These are phyloP conservation scores for Mesaphorura yosii DNA, from an alignment of 1,140 invertebrate genomes.

Conservation along the genomic window DNA sequence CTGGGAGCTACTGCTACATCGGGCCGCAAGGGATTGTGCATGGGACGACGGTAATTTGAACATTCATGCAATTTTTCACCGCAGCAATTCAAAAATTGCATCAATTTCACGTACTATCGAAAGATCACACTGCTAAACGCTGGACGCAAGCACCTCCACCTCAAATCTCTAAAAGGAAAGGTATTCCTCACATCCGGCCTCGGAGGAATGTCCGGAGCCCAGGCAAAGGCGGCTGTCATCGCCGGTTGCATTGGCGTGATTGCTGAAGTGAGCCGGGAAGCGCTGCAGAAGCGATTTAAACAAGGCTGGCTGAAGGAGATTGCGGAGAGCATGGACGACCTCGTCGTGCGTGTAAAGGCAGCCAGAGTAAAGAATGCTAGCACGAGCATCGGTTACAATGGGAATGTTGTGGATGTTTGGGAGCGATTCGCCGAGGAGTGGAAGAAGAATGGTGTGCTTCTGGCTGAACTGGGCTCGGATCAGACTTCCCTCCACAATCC, in stretches of 20 bases:
- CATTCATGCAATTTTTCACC: not conserved
- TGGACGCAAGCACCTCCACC: conserved; percentile 47
- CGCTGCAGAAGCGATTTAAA: conserved; percentile 46
- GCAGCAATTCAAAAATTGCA: not conserved
- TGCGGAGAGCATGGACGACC: conserved; percentile 41
- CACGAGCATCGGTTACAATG: conserved; percentile 52
- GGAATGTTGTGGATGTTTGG: conserved; percentile 53
- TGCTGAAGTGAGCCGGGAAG: conserved; percentile 49
- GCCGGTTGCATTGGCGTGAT: conserved; percentile 54
- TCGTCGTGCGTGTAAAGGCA: conserved; percentile 42
- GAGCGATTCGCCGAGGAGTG: conserved; percentile 46
- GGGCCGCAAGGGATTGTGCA: conserved; percentile 61
- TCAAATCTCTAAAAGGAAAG: conserved; percentile 44
- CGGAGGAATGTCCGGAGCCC: conserved; percentile 46
- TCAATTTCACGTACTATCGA: not conserved
- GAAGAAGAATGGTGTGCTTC: conserved; percentile 43
- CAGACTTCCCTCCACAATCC: conserved; percentile 54
- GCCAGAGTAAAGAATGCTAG: conserved; percentile 34
- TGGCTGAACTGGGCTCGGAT: conserved; percentile 55
- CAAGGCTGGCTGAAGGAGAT: conserved; percentile 54
- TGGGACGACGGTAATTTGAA: conserved; percentile 47
- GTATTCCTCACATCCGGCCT: conserved; percentile 54
- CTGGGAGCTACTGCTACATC: conserved; percentile 58
- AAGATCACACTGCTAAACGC: conserved; percentile 57
- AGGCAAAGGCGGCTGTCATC: conserved; percentile 52